Conservation (phyloP, 2,113 vertebrate genomes). For the Vicugna pacos region DNA sequence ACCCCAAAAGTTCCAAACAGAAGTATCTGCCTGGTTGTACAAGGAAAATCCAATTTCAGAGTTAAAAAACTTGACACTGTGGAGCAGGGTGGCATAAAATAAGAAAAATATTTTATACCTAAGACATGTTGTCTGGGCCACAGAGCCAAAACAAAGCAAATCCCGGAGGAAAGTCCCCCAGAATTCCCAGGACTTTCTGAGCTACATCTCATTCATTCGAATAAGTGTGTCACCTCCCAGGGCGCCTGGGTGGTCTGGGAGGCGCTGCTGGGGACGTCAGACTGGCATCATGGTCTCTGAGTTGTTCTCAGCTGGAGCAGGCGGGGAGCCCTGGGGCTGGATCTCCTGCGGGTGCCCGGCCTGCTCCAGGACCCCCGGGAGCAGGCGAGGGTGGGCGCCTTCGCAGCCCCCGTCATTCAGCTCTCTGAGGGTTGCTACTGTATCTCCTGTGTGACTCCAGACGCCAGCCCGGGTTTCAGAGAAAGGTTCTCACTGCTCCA, state of each 20-base stretch:
- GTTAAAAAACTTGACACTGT: accelerated
- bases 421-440: not conserved
- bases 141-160: not conserved
- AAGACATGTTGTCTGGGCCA: not conserved
- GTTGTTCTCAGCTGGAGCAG: accelerated
- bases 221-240: accelerated
- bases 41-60: not conserved
- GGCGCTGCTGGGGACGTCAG: accelerated
- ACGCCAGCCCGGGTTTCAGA: not conserved
- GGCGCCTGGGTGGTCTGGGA: no score
- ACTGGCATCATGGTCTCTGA: not conserved
- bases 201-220: accelerated
- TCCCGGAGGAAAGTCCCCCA: not conserved
- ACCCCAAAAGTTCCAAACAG: not conserved
- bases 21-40: not conserved
- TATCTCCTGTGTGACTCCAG: accelerated
- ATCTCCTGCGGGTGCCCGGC: not conserved
- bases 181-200: not conserved
- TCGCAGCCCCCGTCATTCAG: accelerated
- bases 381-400: not conserved
- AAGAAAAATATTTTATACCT: no score
- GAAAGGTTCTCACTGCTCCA: no score
- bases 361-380: not conserved
- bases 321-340: no score
- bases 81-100: accelerated